A percentile compares a stretch with the other conserved stretches of the same genome.
Conservation (phyloP, 2,797 vertebrate genomes). For the Erethizon dorsatum region DNA sequence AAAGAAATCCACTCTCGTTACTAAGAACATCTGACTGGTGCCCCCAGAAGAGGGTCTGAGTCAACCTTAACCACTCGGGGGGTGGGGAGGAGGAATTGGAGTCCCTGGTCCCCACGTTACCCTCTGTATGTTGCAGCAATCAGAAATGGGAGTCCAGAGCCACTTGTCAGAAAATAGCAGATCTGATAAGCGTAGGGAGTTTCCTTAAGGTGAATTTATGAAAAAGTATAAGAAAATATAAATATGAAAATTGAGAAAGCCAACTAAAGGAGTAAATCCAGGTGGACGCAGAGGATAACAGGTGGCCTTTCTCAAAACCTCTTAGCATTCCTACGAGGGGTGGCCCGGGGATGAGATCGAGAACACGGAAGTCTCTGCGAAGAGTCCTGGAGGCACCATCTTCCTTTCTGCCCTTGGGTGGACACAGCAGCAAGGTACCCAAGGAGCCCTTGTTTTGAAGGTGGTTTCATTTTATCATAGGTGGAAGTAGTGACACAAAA, state of each 20-base stretch:
- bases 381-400: not conserved
- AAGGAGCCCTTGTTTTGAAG: not conserved
- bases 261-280: constrained; percentile 10
- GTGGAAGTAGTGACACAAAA: not conserved
- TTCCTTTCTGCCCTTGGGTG: not conserved
- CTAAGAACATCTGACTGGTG: not conserved
- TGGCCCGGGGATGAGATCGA: not conserved
- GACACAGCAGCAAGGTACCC: not conserved
- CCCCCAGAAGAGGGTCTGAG: not conserved
- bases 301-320: not conserved
- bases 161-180: not conserved
- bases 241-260: not conserved
- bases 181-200: not conserved
- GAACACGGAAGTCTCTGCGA: accelerated
- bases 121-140: not conserved
- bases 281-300: not conserved
- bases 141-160: not conserved
- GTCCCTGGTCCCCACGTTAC: not conserved
- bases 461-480: not conserved
- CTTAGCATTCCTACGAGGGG: not conserved
- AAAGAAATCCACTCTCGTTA: not conserved
- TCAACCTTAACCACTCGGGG: not conserved
- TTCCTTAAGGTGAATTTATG: not conserved
- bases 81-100: not conserved
- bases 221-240: not conserved